These are phyloP conservation scores for Boloria euphrosyne DNA, from an alignment of 2,888 invertebrate genomes.

Conservation along the genomic window DNA sequence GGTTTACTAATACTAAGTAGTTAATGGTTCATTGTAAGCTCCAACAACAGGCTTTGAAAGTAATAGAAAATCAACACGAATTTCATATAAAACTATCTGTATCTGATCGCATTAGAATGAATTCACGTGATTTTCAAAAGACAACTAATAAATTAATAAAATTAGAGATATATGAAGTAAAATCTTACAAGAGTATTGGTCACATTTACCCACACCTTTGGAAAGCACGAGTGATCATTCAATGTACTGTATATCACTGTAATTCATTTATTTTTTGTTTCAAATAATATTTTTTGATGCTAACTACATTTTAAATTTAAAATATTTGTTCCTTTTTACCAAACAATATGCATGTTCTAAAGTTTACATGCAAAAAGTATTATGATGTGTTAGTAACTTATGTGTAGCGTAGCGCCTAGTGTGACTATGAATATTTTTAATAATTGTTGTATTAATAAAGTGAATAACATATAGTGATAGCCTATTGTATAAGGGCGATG, in stretches of 20 bases:
- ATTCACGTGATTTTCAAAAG: too few species aligned
- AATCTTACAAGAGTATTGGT: too few species aligned
- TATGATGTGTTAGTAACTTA: constrained; percentile 77
- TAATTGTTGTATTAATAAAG: constrained; percentile 52
- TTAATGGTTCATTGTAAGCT: constrained; percentile 1
- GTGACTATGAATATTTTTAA: constrained; percentile 50
- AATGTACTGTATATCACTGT: too few species aligned
- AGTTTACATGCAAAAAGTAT: constrained; percentile 64
- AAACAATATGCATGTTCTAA: constrained; percentile 29
- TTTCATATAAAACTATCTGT: too few species aligned
- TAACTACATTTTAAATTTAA: background rate
- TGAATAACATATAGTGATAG: constrained; percentile 38
- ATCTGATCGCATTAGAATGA: too few species aligned
- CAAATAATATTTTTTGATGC: background rate
- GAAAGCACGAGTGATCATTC: too few species aligned
- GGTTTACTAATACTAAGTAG: constrained; percentile 9
- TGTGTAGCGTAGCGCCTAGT: constrained; percentile 63
- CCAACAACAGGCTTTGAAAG: background rate
- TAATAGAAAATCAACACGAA: background rate
- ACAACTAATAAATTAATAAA: too few species aligned
- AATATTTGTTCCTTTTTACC: constrained; percentile 21
- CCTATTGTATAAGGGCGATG: constrained; percentile 14
- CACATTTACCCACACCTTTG: too few species aligned
- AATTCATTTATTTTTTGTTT: background rate
- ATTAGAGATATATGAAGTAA: too few species aligned